phyloP scores from a whole-genome alignment of 2,888 invertebrate species.

The Danaus chrysippus region DNA sequence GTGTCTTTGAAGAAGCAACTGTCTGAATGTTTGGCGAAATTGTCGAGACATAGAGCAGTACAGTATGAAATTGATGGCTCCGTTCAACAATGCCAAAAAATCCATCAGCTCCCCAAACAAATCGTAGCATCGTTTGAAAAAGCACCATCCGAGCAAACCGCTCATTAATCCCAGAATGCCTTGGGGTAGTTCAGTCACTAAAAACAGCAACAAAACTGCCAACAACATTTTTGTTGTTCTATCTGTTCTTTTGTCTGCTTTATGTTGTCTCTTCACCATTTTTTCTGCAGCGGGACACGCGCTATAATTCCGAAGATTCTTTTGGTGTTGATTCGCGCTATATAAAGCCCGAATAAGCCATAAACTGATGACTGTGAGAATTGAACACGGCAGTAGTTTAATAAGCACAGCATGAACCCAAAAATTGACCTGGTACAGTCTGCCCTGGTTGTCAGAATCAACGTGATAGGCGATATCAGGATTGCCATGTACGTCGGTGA shows the following conservation, averaged over 20 bases:
- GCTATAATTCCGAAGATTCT: constrained; percentile 83
- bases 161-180: constrained; percentile 86
- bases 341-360: constrained; percentile 86
- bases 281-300: constrained; percentile 73
- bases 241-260: constrained; percentile 87
- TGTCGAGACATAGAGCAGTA: constrained; percentile 97
- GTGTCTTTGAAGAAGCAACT: constrained; percentile 83
- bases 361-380: constrained; percentile 85
- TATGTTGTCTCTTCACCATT: constrained; percentile 70
- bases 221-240: constrained; percentile 94
- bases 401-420: constrained; percentile 90
- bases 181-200: constrained; percentile 94
- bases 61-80: constrained; percentile 94
- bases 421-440: constrained; percentile 84
- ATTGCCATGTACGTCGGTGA: constrained; percentile 62
- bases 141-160: constrained; percentile 82
- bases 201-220: constrained; percentile 90
- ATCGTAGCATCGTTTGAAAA: constrained; percentile 89
- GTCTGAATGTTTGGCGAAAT: constrained; percentile 89
- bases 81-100: constrained; percentile 92
- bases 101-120: constrained; percentile 93
- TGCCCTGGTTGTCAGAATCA: constrained; percentile 78
- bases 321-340: constrained; percentile 86
- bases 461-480: constrained; percentile 63
- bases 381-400: constrained; percentile 88